Base-by-base conservation (phyloP, 2,113 vertebrate genomes). In the Reinhardtius hippoglossoides region DNA sequence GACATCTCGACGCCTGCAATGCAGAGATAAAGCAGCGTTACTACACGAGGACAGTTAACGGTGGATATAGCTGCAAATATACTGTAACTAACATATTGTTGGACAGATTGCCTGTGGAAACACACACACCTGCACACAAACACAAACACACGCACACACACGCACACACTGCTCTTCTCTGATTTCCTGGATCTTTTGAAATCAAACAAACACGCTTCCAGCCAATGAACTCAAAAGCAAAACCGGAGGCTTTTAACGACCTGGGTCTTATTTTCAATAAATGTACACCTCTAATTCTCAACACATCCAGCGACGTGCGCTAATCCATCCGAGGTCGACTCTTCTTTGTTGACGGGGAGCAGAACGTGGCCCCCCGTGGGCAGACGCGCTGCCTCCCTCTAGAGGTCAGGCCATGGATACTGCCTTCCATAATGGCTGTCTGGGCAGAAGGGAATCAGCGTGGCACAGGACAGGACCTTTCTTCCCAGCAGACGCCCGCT, bases 321-420 rank as follows among this genome's bases (percentile, higher is more conserved):
- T 40, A 8, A 40, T 12, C 9, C 10, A 0, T 42, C 9, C 0
- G 27, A 24, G 21, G 44, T 48, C 10, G 40, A 40, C 55, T 74
- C 0, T 3, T 26, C 60, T 72, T 69, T 72, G 71, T 80, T 54
- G 2, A n/a, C 56, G 63, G 40, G n/a, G 10, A 77, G 2, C 20
- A 18, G 64, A 15, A 0, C n/a, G 3, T 27, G 27, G 26, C 26
- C 26, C 23, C 27, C 4, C 31, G 31, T 71, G 81, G 86, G 74
- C 70, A 65, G 74, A 68, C 12, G 1, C 23, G 61, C 59, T 84
- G 74, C 83, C 81, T 84, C 81, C 83, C 78, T 80, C 79, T 79
- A 70, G 70, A 87, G 89, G 86, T 92, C 88, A 93, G 74, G 55
- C 42, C 66, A 4, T 2, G 13, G 78, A 70, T n/a, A 27, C 55